phyloP scores from a whole-genome alignment of 1,140 invertebrate genomes.

The Papilio polyxenes region DNA sequence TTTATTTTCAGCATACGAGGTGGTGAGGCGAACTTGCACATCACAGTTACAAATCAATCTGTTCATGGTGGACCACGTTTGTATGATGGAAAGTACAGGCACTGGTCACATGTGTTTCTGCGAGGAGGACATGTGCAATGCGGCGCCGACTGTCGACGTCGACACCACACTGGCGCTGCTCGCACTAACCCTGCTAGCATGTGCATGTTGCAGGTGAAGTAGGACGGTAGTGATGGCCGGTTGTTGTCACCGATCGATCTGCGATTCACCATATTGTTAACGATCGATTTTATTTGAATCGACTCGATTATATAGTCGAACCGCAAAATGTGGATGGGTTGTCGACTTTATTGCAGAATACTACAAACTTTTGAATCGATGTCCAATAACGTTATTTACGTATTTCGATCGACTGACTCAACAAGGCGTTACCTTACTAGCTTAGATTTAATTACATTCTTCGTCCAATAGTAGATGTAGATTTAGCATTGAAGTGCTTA shows the following conservation, averaged over 20 bases:
- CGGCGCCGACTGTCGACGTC: constrained; percentile 53
- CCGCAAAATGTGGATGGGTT: constrained; percentile 1
- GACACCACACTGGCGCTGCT: constrained; percentile 54
- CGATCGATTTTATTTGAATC: constrained; percentile 36
- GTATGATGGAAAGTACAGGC: constrained; percentile 98
- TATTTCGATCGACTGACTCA: constrained; percentile 58
- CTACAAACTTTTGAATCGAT: constrained; percentile 38
- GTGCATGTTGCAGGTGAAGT: constrained; percentile 77
- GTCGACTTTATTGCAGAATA: background rate
- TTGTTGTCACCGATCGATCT: constrained; percentile 50
- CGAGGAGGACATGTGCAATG: constrained; percentile 97
- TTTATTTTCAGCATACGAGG: constrained; percentile 89
- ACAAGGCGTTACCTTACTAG: constrained; percentile 51
- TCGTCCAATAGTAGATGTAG: constrained; percentile 75
- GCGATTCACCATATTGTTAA: constrained; percentile 41
- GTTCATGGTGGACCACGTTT: constrained; percentile 98
- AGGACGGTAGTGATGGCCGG: constrained; percentile 53
- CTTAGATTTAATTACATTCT: constrained; percentile 63
- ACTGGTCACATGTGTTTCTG: constrained; percentile 99
- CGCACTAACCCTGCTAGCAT: constrained; percentile 64
- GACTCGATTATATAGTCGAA: constrained; percentile 4
- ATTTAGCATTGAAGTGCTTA: constrained; percentile 64
- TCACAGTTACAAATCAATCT: constrained; percentile 96
- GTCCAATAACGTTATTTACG: constrained; percentile 44
- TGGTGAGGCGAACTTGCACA: constrained; percentile 93